Percentiles rank a stretch among this genome's conserved stretches.
Evolutionary conservation across 2,113 vertebrate genomes (phyloP).

Genomic region (Pluvialis apricaria): DNA sequence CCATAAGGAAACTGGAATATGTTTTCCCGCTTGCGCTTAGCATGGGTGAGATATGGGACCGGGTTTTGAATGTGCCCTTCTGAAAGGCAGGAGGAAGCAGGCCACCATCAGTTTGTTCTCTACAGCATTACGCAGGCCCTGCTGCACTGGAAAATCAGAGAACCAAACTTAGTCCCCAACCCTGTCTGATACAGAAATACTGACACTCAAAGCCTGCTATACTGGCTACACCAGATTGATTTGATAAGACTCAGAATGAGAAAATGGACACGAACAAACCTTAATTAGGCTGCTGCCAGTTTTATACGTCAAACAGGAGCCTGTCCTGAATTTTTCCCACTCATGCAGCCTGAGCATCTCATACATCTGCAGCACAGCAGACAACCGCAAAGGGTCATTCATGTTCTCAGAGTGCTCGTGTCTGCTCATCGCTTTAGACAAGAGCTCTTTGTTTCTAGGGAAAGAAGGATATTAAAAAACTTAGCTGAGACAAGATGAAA

Average conservation of each 20-base stretch:
- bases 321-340: background rate
- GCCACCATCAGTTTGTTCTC: background rate
- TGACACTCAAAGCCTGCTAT: background rate
- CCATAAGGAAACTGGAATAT: background rate
- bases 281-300: background rate
- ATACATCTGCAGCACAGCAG: background rate
- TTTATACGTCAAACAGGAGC: fast-evolving
- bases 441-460: background rate
- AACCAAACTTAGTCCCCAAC: background rate
- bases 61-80: background rate
- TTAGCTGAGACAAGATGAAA: background rate
- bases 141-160: background rate
- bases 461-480: background rate
- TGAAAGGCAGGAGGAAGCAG: background rate
- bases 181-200: background rate
- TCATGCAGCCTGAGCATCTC: background rate
- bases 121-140: background rate
- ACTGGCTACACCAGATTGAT: background rate
- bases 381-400: background rate
- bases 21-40: background rate
- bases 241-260: background rate
- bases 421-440: background rate
- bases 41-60: background rate
- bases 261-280: background rate
- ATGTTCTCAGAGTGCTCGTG: background rate